Evolutionary conservation across 2,888 invertebrate species (phyloP), one percentile per base, ranked within the genome.

Genomic region (Rhingia campestris): DNA sequence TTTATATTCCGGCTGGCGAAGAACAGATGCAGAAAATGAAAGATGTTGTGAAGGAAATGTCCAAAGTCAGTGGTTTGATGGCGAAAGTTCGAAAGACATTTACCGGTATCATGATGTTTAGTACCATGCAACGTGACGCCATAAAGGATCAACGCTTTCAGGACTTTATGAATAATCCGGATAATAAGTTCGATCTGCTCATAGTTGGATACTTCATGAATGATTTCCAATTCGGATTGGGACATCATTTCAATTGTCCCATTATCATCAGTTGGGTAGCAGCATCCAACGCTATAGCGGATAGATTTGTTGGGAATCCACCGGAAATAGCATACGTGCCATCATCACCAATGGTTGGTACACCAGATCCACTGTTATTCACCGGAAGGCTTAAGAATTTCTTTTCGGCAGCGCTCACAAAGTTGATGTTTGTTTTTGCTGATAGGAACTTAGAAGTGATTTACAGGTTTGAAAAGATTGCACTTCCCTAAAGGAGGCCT

Each of bases 301-400:
- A 74, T 10, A 37, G 51, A n/a, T 39, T 37, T 54, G 30, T 81
- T 53, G 69, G 73, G 0, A 81, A 76, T 58, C 81, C 81, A 0
- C 4, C 54, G 1, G 64, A 81, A 43, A 6, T 81, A 7, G 7
- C 81, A 0, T 81, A 81, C 45, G 70, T 61, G 0, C 54, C 81
- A 3, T 30, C 33, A 1, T 72, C 70, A 2, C 49, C 59, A 0
- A 6, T 76, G 12, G 35, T 69, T 7, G 69, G 39, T 4, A 0
- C 35, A 7, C 39, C 45, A 3, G 4, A 59, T 43, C 59, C 86
- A 3, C 87, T 90, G 88, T 86, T 72, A 33, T 89, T 90, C 35
- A 67, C 74, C 0, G 77, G 88, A 12, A 87, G 90, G 3, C 3
- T 88, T 0, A 9, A 61, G 3, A 90, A 89, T 12, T 35, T 80